A percentile compares a stretch with the other conserved stretches of the same genome.
phyloP scores from a whole-genome alignment of 2,113 vertebrate genomes.

The Lonchura striata region DNA sequence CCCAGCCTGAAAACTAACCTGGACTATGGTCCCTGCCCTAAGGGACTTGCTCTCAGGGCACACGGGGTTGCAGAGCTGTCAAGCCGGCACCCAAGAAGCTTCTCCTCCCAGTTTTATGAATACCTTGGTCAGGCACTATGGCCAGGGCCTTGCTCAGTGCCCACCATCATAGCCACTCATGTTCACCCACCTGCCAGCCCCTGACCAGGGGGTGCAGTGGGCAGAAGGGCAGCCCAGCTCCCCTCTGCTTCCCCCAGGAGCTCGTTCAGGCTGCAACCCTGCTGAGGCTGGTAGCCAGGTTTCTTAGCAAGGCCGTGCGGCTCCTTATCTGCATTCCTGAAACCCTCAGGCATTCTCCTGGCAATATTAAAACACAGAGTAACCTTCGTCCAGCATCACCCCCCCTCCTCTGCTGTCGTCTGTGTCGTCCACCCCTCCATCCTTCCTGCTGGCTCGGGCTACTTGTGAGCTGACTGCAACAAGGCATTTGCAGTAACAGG shows the following conservation, averaged over 20 bases:
- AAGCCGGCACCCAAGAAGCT: not conserved
- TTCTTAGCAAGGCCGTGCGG: conserved; percentile 48
- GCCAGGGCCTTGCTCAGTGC: not conserved
- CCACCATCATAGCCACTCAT: not conserved
- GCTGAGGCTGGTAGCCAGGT: conserved; percentile 45
- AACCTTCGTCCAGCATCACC: conserved; percentile 64
- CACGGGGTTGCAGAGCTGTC: not conserved
- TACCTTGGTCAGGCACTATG: not conserved
- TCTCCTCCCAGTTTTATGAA: not conserved
- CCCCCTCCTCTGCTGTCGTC: not conserved
- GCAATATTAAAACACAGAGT: conserved; percentile 65
- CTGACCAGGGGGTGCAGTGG: not conserved
- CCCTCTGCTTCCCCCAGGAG: not conserved
- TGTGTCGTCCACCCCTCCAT: not conserved
- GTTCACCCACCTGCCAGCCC: not conserved
- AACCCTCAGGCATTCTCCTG: conserved; percentile 68
- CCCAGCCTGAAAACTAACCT: not conserved
- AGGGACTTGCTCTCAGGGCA: not conserved
- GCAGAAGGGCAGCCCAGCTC: not conserved
- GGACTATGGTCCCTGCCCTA: not conserved
- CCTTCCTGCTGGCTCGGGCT: not conserved
- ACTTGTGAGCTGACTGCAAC: not conserved
- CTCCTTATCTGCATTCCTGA: conserved; percentile 73
- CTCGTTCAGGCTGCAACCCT: not conserved
- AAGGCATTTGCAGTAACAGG: conserved; percentile 8